Evolutionary conservation across 2,888 invertebrate genomes (phyloP), one percentile per base, ranked within the genome.

Genomic region (Tetranychus piercei): DNA sequence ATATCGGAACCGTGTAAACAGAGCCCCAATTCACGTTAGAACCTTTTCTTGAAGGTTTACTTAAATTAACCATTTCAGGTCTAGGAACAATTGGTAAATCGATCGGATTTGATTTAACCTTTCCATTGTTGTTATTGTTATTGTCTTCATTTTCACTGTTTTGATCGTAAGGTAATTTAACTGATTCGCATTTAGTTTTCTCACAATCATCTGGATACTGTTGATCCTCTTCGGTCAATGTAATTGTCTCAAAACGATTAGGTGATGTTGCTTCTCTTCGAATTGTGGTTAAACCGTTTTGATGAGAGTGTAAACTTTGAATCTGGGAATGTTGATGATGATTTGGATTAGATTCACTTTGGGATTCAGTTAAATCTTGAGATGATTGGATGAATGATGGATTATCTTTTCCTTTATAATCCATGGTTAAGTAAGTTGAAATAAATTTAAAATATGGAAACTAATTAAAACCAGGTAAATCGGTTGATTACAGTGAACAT

Each of bases 1-100:
- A 69, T 23, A 69, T 23, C 11, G 69, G 69, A 1, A 69, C 69
- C 8, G 69, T 69, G 22, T 69, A 69, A 23, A 69, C 34, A 11
- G 69, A 23, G 6, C 69, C 69, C 69, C 69, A 69, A 7, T 69
- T 69, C 1, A 69, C 69, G 11, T 20, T 69, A 11, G 69, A 69
- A 69, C 69, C 69, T 69, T 69, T 69, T 69, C 69, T 18, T 1
- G 69, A 69, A 11, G 69, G 69, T 8, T 69, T 69, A 69, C 69
- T 69, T 11, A 22, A 69, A 23, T 20, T 69, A 8, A 69, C 69
- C 55, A 55, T 55, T 55, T 55, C 55, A 15, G 55, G 55, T 55
- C 55, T 55, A 0, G 55, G 55, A 15, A 55, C 55, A 55, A 55
- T 55, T 6, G 55, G 55, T 55, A 55, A 55, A 55, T 55, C 55